phyloP scores from a whole-genome alignment of 2,797 vertebrate species.

The Enteromius radiatus region DNA sequence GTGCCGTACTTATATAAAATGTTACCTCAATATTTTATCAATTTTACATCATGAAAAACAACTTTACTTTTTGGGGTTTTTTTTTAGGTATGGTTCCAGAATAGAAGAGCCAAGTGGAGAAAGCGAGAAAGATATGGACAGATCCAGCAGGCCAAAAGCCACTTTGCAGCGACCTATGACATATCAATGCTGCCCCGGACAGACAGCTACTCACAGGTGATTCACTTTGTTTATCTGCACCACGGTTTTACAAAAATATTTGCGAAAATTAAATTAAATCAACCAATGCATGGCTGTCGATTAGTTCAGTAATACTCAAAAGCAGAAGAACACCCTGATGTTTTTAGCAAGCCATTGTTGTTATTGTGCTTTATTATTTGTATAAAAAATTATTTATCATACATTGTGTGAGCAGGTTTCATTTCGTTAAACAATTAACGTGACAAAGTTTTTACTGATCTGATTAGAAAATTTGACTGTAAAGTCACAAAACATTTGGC shows the following conservation, averaged over 20 bases:
- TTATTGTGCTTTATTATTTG: not conserved
- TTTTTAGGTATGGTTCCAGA: slow-evolving; percentile 97
- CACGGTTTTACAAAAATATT: not conserved
- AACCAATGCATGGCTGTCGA: not conserved
- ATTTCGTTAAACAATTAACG: not conserved
- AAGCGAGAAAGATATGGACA: slow-evolving; percentile 98
- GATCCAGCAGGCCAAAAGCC: slow-evolving; percentile 96
- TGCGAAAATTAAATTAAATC: too few species aligned
- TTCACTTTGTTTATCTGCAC: slow-evolving; percentile 4
- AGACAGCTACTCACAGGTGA: slow-evolving; percentile 94
- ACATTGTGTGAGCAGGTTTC: not conserved
- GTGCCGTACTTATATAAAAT: not conserved
- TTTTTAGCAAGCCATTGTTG: not conserved
- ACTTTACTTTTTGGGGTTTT: not conserved
- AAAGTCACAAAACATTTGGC: not conserved
- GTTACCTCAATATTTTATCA: not conserved
- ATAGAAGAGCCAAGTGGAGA: slow-evolving; percentile 98
- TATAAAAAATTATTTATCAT: not conserved
- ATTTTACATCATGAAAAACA: not conserved
- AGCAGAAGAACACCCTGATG: not conserved
- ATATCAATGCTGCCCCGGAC: slow-evolving; percentile 92
- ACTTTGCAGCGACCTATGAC: slow-evolving; percentile 95
- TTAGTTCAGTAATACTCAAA: not conserved
- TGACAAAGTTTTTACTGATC: not conserved
- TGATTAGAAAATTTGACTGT: not conserved